These are phyloP conservation scores for Stenodema calcarata DNA, from an alignment of 2,888 invertebrate genomes.

Conservation along the genomic window DNA sequence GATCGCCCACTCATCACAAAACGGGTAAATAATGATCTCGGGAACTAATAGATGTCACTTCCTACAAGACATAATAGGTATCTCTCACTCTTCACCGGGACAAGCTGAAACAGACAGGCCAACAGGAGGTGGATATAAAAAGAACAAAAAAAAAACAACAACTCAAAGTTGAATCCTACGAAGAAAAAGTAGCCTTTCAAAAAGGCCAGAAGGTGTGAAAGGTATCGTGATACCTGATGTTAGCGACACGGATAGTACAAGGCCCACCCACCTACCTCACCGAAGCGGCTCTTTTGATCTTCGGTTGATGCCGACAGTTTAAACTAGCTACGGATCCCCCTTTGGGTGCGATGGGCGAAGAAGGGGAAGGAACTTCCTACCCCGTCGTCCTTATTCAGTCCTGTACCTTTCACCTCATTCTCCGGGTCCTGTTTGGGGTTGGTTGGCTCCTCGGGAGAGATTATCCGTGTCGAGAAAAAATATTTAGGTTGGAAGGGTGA, in stretches of 20 bases:
- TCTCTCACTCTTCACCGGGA: background rate
- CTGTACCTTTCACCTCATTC: background rate
- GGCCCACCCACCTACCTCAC: constrained; percentile 39
- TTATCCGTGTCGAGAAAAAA: no score
- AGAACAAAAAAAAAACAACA: no score
- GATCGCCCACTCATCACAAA: background rate
- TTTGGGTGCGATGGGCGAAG: background rate
- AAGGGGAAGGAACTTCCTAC: background rate
- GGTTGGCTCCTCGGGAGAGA: no score
- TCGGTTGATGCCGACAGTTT: constrained; percentile 32
- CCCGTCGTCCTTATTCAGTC: background rate
- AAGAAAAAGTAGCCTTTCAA: constrained; percentile 32
- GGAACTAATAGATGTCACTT: constrained; percentile 22
- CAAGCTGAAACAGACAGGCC: background rate
- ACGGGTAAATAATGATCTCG: background rate
- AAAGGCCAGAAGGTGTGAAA: constrained; percentile 31
- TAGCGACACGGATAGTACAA: constrained; percentile 28
- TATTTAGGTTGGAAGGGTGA: no score
- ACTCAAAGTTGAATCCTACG: background rate
- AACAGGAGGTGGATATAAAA: background rate
- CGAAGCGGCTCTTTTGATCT: constrained; percentile 35
- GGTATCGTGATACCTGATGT: constrained; percentile 34
- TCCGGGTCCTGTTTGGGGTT: background rate
- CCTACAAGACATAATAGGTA: background rate
- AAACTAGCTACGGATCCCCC: constrained; percentile 22